These are phyloP conservation scores for Dryobota labecula DNA, from an alignment of 2,888 invertebrate genomes.

Conservation along the genomic window DNA sequence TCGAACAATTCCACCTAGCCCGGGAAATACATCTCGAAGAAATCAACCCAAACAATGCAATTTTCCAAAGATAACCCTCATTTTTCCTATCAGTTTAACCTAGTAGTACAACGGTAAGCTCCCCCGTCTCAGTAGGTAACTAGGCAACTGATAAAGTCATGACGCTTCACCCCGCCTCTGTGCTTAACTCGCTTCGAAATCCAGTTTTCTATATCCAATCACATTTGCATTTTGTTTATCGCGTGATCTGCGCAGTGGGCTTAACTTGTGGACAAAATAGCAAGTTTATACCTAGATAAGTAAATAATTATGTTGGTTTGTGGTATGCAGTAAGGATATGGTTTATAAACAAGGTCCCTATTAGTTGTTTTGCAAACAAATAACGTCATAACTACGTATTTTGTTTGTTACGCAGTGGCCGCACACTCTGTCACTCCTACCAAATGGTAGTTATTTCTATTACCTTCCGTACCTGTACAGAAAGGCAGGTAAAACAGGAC, in stretches of 20 bases:
- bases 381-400: neutral
- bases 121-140: conserved; percentile 13
- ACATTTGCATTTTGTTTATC: conserved; percentile 86
- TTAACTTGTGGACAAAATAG: conserved; percentile 57
- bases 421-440: too few relatives aligned
- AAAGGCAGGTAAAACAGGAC: too few relatives aligned
- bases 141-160: conserved; percentile 29
- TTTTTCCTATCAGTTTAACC: neutral
- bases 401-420: neutral
- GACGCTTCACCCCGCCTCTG: conserved; percentile 87
- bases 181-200: conserved; percentile 72
- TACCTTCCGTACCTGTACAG: too few relatives aligned
- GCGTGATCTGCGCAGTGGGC: conserved; percentile 69
- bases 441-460: too few relatives aligned
- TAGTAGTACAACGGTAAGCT: neutral
- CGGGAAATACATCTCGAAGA: neutral
- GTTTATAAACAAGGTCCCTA: conserved; percentile 44
- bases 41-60: neutral
- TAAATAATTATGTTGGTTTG: neutral
- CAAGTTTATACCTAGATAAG: neutral
- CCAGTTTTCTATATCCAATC: conserved; percentile 76
- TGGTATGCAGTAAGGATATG: conserved; percentile 8
- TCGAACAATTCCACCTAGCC: neutral
- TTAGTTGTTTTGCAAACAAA: conserved; percentile 44
- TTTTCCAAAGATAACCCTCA: neutral